These are phyloP conservation scores for Anolis apletophallus DNA, from an alignment of 2,797 vertebrate species.

Conservation along the genomic window DNA sequence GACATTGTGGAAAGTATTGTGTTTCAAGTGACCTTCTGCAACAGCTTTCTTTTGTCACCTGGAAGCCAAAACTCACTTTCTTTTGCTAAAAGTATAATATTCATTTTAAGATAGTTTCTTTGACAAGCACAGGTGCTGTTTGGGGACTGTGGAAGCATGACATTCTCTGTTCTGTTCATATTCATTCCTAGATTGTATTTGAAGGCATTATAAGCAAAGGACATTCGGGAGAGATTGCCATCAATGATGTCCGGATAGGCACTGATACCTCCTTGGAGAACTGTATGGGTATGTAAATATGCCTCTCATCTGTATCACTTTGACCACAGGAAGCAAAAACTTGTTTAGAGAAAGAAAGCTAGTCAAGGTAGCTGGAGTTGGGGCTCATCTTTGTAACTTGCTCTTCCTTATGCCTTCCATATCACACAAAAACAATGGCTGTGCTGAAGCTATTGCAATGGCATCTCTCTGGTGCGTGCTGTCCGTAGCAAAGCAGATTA, in stretches of 20 bases:
- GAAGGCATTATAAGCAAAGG: slow-evolving; percentile 91
- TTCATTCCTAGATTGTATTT: slow-evolving; percentile 89
- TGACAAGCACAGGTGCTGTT: slow-evolving; percentile 9
- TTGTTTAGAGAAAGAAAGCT: rapidly evolving
- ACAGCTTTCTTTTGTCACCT: background rate
- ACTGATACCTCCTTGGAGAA: slow-evolving; percentile 88
- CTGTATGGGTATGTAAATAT: slow-evolving; percentile 89
- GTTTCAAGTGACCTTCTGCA: background rate
- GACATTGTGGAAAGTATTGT: background rate
- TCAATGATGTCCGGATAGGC: slow-evolving; percentile 95
- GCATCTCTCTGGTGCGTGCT: background rate
- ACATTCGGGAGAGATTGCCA: slow-evolving; percentile 88
- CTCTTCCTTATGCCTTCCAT: background rate
- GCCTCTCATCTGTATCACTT: background rate
- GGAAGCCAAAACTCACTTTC: background rate
- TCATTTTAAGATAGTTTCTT: slow-evolving; percentile 13
- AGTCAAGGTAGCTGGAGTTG: background rate
- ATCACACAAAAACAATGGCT: background rate
- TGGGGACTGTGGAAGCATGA: slow-evolving; percentile 33
- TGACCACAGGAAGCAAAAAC: background rate
- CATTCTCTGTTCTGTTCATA: slow-evolving; percentile 39
- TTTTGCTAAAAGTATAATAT: slow-evolving; percentile 3
- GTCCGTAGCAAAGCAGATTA: background rate
- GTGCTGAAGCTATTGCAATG: background rate
- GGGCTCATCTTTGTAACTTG: background rate